These are phyloP conservation scores for Macroglossus sobrinus DNA, from an alignment of 2,113 vertebrate species.

Conservation along the genomic window DNA sequence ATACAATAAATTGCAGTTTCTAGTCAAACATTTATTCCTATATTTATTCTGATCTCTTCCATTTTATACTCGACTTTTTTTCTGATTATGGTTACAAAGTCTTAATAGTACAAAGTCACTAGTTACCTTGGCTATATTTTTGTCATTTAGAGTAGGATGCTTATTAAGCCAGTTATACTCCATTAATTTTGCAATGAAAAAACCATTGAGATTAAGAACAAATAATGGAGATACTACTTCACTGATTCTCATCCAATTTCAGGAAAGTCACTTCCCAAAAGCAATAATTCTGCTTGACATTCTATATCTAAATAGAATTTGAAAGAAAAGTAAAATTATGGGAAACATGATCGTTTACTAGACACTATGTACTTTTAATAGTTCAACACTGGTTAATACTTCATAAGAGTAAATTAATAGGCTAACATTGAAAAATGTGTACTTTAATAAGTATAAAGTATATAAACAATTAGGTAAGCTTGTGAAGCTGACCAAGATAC, in stretches of 20 bases:
- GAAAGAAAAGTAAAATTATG: slow-evolving; percentile 25
- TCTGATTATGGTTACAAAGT: neutral
- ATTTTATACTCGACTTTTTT: neutral
- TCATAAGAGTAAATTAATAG: slow-evolving; percentile 57
- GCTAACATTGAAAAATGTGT: slow-evolving; percentile 71
- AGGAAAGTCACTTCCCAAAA: slow-evolving; percentile 21
- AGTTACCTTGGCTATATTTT: slow-evolving; percentile 11
- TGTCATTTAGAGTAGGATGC: neutral
- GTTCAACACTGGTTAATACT: neutral
- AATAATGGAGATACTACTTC: slow-evolving; percentile 15
- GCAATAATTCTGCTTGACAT: neutral
- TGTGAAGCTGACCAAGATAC: slow-evolving; percentile 46
- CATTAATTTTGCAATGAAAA: slow-evolving; percentile 29
- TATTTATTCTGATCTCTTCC: neutral
- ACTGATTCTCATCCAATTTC: slow-evolving; percentile 1
- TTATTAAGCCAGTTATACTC: neutral
- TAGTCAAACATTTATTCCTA: slow-evolving; percentile 13
- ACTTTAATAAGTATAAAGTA: slow-evolving; percentile 70
- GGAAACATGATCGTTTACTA: slow-evolving; percentile 19
- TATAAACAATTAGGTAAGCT: slow-evolving; percentile 57
- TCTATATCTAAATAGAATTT: slow-evolving; percentile 5
- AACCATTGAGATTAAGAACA: neutral
- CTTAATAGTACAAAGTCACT: neutral
- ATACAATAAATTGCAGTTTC: slow-evolving; percentile 12
- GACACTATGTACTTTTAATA: slow-evolving; percentile 41